phyloP scores from a whole-genome alignment of 1,140 invertebrate species.

The Periplaneta americana region DNA sequence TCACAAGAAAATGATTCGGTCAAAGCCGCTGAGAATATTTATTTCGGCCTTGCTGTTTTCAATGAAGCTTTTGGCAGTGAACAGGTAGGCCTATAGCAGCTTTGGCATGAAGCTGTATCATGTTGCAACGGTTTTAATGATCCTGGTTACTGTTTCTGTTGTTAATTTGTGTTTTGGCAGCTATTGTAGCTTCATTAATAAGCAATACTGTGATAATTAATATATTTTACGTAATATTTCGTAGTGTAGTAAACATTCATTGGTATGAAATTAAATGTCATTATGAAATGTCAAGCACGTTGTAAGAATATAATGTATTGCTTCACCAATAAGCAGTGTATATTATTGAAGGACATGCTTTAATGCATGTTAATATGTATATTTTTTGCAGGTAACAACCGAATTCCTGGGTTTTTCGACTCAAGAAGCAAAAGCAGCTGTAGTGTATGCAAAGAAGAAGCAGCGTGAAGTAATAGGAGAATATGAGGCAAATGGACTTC shows the following conservation, averaged over 20 bases:
- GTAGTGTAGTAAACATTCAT: not conserved
- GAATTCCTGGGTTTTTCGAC: conserved; percentile 1
- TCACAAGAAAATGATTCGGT: conserved; percentile 42
- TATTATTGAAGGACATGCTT: not conserved
- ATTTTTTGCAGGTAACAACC: conserved; percentile 6
- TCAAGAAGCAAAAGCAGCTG: conserved; percentile 2
- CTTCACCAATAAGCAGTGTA: not conserved
- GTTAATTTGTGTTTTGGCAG: not conserved
- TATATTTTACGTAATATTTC: not conserved
- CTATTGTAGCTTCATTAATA: not conserved
- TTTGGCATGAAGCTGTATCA: not conserved
- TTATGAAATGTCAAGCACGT: not conserved
- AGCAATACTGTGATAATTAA: not conserved
- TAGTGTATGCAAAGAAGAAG: conserved; percentile 3
- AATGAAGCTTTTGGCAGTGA: conserved; percentile 38
- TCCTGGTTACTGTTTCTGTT: not conserved
- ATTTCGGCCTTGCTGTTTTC: conserved; percentile 41
- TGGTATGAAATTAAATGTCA: not conserved
- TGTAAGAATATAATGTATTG: not conserved
- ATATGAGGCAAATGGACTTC: not conserved
- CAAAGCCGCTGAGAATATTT: conserved; percentile 46
- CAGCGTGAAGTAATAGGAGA: not conserved
- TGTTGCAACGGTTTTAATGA: not conserved
- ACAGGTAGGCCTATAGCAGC: conserved; percentile 32
- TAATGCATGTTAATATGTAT: not conserved